Evolutionary conservation across 2,113 vertebrate species (phyloP).

Genomic region (Myxocyprinus asiaticus): DNA sequence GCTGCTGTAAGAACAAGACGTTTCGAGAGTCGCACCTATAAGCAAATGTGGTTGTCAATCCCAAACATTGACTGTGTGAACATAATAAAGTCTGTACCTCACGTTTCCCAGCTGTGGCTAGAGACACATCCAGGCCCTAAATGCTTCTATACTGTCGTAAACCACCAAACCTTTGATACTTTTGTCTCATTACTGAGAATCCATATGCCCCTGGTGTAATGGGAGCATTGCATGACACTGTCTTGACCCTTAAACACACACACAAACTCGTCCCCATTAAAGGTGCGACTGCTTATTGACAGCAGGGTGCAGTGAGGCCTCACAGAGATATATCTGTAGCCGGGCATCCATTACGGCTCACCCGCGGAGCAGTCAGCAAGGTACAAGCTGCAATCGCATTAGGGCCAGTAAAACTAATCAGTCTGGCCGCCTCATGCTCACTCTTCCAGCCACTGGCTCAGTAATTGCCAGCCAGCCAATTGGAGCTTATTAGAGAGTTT

Average conservation of each 20-base stretch:
- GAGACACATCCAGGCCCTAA: conserved; percentile 13
- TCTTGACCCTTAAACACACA: conserved; percentile 41
- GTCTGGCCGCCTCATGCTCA: conserved; percentile 36
- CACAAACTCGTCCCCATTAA: conserved; percentile 50
- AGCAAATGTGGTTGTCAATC: too few species aligned
- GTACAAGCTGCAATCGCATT: conserved; percentile 51
- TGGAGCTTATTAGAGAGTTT: conserved; percentile 72
- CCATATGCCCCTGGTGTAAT: conserved; percentile 41
- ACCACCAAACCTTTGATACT: conserved; percentile 24
- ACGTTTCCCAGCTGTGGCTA: background rate
- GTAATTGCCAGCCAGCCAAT: conserved; percentile 71
- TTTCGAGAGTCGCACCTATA: too few species aligned
- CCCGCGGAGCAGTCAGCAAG: conserved; percentile 38
- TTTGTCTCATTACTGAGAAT: conserved; percentile 50
- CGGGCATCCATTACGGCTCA: conserved; percentile 47
- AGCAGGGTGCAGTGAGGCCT: conserved; percentile 56
- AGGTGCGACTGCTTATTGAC: conserved; percentile 57
- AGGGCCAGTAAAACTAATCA: conserved; percentile 52
- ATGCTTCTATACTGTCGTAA: conserved; percentile 25
- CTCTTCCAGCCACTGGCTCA: conserved; percentile 54
- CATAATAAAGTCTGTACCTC: conserved; percentile 3
- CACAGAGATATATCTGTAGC: conserved; percentile 47
- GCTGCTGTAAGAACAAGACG: too few species aligned
- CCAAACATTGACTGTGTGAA: background rate
- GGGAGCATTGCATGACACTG: conserved; percentile 42